Evolutionary conservation across 2,888 invertebrate species (phyloP).

Genomic region (Andrena flavipes): DNA sequence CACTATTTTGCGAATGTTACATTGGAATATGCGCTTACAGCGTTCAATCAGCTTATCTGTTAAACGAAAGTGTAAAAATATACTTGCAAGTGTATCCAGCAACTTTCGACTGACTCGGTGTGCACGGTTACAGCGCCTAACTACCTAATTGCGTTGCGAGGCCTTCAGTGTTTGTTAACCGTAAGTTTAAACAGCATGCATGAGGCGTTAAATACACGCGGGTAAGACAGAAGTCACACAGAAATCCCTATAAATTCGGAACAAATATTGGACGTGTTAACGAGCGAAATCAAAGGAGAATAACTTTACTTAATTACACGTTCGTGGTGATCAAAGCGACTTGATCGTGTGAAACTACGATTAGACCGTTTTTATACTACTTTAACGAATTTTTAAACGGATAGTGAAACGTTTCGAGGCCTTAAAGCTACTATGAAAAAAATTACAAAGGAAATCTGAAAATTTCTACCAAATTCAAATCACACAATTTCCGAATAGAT

Average conservation of each 20-base stretch:
- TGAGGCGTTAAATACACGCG: slow-evolving; percentile 3
- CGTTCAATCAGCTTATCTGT: background rate
- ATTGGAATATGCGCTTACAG: too few relatives aligned
- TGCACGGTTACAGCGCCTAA: background rate
- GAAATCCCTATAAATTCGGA: slow-evolving; percentile 30
- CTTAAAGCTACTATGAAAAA: too few relatives aligned
- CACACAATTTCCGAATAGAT: too few relatives aligned
- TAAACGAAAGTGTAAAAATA: background rate
- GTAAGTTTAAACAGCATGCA: slow-evolving; percentile 15
- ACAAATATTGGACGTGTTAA: slow-evolving; percentile 42
- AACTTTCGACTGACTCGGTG: background rate
- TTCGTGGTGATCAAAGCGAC: background rate
- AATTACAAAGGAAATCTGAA: too few relatives aligned
- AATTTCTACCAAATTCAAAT: too few relatives aligned
- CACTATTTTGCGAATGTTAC: too few relatives aligned
- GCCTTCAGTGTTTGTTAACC: slow-evolving; percentile 31
- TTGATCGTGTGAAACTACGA: background rate
- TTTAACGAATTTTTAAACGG: background rate
- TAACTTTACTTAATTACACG: slow-evolving; percentile 12
- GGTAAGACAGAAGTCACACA: slow-evolving; percentile 34
- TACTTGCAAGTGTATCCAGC: background rate
- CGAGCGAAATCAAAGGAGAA: slow-evolving; percentile 33
- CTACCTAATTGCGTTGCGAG: slow-evolving; percentile 27
- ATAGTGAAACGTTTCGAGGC: too few relatives aligned
- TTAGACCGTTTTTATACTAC: background rate